Conservation (phyloP, 2,888 invertebrate species). For the Eupithecia dodoneata region DNA sequence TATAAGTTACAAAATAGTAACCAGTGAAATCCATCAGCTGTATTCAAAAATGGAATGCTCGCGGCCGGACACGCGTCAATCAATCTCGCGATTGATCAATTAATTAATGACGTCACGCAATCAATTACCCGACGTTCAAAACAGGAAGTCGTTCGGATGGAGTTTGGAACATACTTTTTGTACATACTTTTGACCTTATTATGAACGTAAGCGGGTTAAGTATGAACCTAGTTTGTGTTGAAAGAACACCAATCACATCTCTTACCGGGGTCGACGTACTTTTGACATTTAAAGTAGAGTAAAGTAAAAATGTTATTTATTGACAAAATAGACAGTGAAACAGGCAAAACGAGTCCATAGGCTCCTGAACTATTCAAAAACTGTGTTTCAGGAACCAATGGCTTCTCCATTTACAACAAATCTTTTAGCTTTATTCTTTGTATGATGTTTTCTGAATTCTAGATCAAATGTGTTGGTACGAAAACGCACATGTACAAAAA, state of each 20-base stretch:
- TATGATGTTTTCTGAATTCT: not conserved
- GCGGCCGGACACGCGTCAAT: conserved; percentile 44
- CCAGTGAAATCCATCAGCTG: not conserved
- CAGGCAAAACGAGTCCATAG: too few relatives aligned
- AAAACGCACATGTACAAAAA: not conserved
- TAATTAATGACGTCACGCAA: conserved; percentile 61
- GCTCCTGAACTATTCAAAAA: too few relatives aligned
- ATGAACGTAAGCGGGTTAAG: too few relatives aligned
- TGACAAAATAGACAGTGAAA: too few relatives aligned
- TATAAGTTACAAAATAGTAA: not conserved
- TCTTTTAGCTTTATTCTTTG: too few relatives aligned
- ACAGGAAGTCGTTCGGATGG: conserved; percentile 45
- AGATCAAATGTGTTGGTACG: not conserved
- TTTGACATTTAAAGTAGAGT: too few relatives aligned
- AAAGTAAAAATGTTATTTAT: too few relatives aligned
- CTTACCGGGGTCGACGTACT: too few relatives aligned
- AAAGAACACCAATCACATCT: too few relatives aligned
- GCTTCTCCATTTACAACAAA: too few relatives aligned
- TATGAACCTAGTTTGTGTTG: too few relatives aligned
- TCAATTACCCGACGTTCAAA: conserved; percentile 59
- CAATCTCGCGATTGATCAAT: conserved; percentile 57
- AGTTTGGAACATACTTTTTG: not conserved
- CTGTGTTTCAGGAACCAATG: too few relatives aligned
- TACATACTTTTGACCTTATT: not conserved
- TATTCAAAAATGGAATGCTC: conserved; percentile 38